Base-by-base conservation (phyloP, 2,888 invertebrate species). In the Amphipoea lucens region DNA sequence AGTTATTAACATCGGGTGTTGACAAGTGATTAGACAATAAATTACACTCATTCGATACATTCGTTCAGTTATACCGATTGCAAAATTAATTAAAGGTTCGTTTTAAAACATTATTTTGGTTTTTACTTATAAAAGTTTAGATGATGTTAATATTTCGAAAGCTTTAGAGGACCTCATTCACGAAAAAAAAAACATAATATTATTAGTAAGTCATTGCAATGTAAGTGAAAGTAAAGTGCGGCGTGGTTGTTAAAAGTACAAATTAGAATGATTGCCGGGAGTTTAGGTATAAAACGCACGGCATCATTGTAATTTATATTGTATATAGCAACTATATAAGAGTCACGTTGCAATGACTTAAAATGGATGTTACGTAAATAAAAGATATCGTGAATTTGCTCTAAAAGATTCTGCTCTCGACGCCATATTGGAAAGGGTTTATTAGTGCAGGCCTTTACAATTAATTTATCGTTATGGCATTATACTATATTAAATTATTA, bases 21-120 rank as follows among this genome's bases (percentile, higher is more conserved):
- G 77, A 90, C 67, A 92, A 90, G 94, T 94, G 94, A 94, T 89
- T 93, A 94, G 94, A 94, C 95, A 94, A 94, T 94, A 94, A 94
- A 91, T 88, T 79, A 83, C 81, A 82, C 76, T 81, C 86, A 83
- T 86, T 81, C 75, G 51, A 76, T 74, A 74, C 54, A 77, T 85
- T 82, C 66, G 66, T 84, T 79, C 12, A 51, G 4, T 48, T 84
- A 36, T 12, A 74, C 45, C 4, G 29, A 73, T 77, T 45, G 17
- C 60, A 20, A 63, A 60, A 66, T 40, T 70, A 23, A n/a, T 40
- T 17, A 9, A 80, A 57, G 11, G 23, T 5, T n/a, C 2, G 40
- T 66, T 80, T 36, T 79, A 23, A 65, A 20, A n/a, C n/a, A 45
- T 36, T 36, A 66, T 54, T 62, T 42, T 1, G 36, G 5, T n/a